Evolutionary conservation across 2,888 invertebrate species (phyloP).

Genomic region (Eudasyphora cyanicolor): DNA sequence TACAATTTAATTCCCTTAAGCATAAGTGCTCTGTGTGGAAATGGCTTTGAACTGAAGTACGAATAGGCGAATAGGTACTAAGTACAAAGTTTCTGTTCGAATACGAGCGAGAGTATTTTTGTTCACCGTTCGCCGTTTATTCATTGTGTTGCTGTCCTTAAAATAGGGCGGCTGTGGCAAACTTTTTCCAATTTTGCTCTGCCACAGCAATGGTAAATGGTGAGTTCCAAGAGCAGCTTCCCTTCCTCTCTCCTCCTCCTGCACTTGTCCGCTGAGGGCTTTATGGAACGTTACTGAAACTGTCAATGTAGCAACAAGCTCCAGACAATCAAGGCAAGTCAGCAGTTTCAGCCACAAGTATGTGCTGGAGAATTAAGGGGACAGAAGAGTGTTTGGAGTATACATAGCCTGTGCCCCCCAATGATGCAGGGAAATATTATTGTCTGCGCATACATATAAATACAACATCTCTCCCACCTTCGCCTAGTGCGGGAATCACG

Average conservation of each 20-base stretch:
- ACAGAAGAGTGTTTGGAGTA: too few relatives aligned
- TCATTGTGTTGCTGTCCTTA: not conserved
- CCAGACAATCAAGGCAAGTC: too few relatives aligned
- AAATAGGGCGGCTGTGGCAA: not conserved
- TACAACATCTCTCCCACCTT: not conserved
- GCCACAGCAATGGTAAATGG: not conserved
- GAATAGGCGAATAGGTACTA: not conserved
- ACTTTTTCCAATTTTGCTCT: not conserved
- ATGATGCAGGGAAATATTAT: too few relatives aligned
- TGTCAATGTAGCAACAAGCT: too few relatives aligned
- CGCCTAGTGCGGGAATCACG: not conserved
- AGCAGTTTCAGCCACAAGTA: too few relatives aligned
- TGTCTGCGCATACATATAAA: too few relatives aligned
- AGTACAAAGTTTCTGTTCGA: not conserved
- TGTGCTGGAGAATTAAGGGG: too few relatives aligned
- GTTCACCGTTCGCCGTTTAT: not conserved
- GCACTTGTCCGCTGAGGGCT: too few relatives aligned
- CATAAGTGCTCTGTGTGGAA: slow-evolving; percentile 52
- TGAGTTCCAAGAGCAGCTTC: not conserved
- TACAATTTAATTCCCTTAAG: slow-evolving; percentile 53
- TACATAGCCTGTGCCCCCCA: too few relatives aligned
- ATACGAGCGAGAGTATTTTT: too few relatives aligned
- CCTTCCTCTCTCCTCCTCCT: too few relatives aligned
- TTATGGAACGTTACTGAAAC: too few relatives aligned
- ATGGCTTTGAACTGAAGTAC: slow-evolving; percentile 29